Evolutionary conservation across 2,888 invertebrate species (phyloP).

Genomic region (Gastracanthus pulcherrimus): DNA sequence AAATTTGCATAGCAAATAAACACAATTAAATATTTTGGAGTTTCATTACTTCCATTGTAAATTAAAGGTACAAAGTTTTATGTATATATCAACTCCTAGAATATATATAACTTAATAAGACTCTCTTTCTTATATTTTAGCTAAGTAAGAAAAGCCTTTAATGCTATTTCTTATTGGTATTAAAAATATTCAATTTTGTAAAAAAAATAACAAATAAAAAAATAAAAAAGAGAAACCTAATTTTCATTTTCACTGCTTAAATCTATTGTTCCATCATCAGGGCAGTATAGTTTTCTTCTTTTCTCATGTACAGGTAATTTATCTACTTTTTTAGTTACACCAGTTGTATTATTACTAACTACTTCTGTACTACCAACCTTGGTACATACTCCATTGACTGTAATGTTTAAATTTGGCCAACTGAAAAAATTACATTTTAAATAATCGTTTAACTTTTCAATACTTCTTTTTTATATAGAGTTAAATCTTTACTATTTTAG

Average conservation of each 20-base stretch:
- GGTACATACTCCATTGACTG: neutral
- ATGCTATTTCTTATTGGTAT: no score
- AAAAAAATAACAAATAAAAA: slow-evolving; percentile 27
- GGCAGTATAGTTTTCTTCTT: slow-evolving; percentile 46
- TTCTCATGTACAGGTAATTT: neutral
- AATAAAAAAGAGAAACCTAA: neutral
- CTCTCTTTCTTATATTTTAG: neutral
- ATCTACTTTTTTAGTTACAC: neutral
- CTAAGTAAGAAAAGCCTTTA: neutral
- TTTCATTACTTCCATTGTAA: slow-evolving; percentile 10
- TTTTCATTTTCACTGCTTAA: slow-evolving; percentile 13
- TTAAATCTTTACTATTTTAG: no score
- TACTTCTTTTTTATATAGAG: neutral
- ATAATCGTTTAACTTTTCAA: neutral
- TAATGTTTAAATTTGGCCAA: slow-evolving; percentile 41
- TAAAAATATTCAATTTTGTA: slow-evolving; percentile 15
- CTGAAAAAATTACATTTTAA: slow-evolving; percentile 33
- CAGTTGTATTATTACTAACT: neutral
- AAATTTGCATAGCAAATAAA: no score
- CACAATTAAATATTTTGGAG: no score
- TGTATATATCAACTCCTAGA: neutral
- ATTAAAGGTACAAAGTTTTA: neutral
- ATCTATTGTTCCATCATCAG: slow-evolving; percentile 45
- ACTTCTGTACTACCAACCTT: neutral
- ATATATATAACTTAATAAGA: no score